Evolutionary conservation across 2,113 vertebrate species (phyloP).

Genomic region (Brachypteracias leptosomus): DNA sequence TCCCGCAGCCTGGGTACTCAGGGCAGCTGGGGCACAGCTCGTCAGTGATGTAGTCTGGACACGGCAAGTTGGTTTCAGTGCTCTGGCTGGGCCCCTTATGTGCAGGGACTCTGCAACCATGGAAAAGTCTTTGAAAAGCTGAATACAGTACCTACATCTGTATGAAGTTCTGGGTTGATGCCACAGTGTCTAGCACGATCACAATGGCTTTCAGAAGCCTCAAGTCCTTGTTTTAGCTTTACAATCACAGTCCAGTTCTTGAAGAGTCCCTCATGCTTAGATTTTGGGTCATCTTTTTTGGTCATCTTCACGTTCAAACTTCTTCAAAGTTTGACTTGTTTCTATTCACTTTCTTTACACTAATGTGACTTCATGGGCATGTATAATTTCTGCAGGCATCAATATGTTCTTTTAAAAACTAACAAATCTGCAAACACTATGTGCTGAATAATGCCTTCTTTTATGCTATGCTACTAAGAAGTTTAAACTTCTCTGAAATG

Average conservation of each 20-base stretch:
- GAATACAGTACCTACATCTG: background rate
- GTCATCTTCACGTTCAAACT: background rate
- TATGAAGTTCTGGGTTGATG: background rate
- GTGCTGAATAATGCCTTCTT: background rate
- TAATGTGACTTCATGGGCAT: background rate
- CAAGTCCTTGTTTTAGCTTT: background rate
- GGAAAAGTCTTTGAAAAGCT: background rate
- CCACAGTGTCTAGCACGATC: background rate
- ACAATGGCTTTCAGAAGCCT: background rate
- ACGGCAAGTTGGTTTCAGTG: background rate
- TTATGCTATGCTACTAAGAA: background rate
- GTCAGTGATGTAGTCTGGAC: too few species aligned
- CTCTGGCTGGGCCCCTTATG: background rate
- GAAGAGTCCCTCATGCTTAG: background rate
- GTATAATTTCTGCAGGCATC: background rate
- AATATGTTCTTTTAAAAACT: background rate
- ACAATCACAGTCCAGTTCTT: background rate
- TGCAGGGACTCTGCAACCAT: background rate
- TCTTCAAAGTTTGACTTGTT: background rate
- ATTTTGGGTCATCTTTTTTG: background rate
- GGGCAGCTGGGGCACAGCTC: background rate
- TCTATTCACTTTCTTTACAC: background rate
- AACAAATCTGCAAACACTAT: background rate
- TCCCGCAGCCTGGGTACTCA: background rate
- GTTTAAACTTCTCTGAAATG: slow-evolving; percentile 9